Conservation (phyloP, 2,797 vertebrate species). For the Nasua narica region DNA sequence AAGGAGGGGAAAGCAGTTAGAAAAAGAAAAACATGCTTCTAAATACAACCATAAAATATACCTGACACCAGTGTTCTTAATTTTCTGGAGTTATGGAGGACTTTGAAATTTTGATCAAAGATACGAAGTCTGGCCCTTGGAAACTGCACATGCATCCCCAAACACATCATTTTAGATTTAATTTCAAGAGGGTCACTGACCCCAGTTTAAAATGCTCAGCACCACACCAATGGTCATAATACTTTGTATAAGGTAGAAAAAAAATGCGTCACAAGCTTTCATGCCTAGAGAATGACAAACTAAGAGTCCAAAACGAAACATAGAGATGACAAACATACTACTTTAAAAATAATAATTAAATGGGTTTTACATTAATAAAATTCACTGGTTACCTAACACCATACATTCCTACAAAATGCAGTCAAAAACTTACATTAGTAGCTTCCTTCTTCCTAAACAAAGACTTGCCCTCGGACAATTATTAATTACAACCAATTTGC, state of each 20-base stretch:
- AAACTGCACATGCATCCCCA: not conserved
- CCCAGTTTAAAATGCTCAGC: not conserved
- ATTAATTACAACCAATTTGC: constrained; percentile 68
- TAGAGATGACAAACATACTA: not conserved
- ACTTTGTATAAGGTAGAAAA: not conserved
- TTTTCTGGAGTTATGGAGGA: not conserved
- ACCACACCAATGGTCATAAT: not conserved
- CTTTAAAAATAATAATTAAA: constrained; percentile 13
- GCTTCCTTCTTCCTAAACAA: constrained; percentile 29
- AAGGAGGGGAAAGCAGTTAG: not conserved
- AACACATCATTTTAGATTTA: not conserved
- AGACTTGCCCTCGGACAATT: constrained; percentile 41
- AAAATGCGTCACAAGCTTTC: not conserved
- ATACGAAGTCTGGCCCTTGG: not conserved
- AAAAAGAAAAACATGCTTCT: not conserved
- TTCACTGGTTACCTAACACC: not conserved
- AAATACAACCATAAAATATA: not conserved
- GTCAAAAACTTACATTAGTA: not conserved
- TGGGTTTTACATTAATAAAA: not conserved
- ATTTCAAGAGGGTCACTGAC: not conserved
- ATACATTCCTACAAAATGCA: constrained; percentile 23
- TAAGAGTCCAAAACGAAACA: not conserved
- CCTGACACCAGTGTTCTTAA: not conserved
- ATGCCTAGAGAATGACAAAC: not conserved
- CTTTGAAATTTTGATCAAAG: constrained; percentile 18